Evolutionary conservation across 2,888 invertebrate species (phyloP).

Genomic region (Pammene fasciana): DNA sequence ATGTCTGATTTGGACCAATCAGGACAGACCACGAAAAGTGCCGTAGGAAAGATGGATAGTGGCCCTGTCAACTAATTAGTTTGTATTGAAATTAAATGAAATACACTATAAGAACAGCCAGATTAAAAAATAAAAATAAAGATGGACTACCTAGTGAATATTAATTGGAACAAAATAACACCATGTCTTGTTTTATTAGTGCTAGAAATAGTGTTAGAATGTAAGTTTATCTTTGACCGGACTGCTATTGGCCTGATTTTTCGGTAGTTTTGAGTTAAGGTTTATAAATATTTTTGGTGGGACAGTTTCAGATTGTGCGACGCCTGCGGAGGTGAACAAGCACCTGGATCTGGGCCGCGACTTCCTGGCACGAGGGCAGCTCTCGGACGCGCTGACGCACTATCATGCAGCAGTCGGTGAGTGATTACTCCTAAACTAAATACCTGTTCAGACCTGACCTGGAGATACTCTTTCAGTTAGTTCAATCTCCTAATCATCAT

Average conservation of each 20-base stretch:
- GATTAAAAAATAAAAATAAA: constrained; percentile 64
- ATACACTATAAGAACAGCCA: constrained; percentile 61
- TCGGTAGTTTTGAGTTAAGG: constrained; percentile 48
- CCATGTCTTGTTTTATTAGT: constrained; percentile 87
- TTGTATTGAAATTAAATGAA: constrained; percentile 66
- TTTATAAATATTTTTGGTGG: constrained; percentile 51
- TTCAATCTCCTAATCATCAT: background rate
- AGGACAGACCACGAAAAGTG: constrained; percentile 81
- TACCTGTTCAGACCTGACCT: background rate
- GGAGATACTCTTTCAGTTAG: background rate
- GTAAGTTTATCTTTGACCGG: constrained; percentile 69
- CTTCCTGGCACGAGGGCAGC: constrained; percentile 95
- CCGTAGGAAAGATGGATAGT: constrained; percentile 78
- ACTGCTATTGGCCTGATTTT: constrained; percentile 43
- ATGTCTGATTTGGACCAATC: constrained; percentile 83
- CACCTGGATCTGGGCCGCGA: constrained; percentile 97
- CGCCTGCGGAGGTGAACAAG: constrained; percentile 92
- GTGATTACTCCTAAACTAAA: constrained; percentile 52
- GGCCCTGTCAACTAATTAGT: constrained; percentile 74
- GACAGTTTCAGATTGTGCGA: constrained; percentile 87
- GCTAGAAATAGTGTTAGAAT: constrained; percentile 87
- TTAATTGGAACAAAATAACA: constrained; percentile 85
- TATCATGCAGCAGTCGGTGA: constrained; percentile 98
- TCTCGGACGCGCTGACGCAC: constrained; percentile 97
- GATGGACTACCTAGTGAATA: constrained; percentile 81